Base-by-base conservation (phyloP, 1,140 invertebrate genomes). In the Arctopsyche grandis region DNA sequence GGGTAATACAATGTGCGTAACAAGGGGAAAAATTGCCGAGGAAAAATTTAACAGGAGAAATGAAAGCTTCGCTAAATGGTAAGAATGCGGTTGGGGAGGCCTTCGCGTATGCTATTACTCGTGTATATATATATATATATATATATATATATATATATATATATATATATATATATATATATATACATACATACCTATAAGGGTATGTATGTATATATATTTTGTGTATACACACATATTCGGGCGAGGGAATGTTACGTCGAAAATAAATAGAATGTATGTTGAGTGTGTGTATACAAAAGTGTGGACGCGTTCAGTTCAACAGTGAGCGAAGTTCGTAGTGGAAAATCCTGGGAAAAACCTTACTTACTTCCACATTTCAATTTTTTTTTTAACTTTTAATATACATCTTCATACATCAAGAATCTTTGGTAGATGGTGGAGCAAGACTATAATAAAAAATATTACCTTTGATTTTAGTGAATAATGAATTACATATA, bases 11-110 rank as follows among this genome's bases (percentile, higher is more conserved):
- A 56, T 56, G 71, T 74, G 74, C 74, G 69, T 76, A 71, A 80
- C 81, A 73, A 80, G 81, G 81, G 80, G 81, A 79, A 82, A 82
- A 82, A 79, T 81, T 78, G 60, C 29, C 56, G 52, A 79, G 80
- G 75, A 79, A 82, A 82, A 82, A 82, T 77, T 82, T 82, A 75
- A 82, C 78, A 80, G 56, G 78, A 76, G 78, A 80, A 79, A 82
- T 80, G 79, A 82, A 80, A 82, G 81, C 81, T 75, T 82, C 75
- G 81, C 75, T 80, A 82, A 82, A 80, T 66, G 78, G 75, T 78
- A 78, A 82, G 81, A 82, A 82, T 82, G 81, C 52, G 79, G 66
- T 58, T 26, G 56, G 69, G 48, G 48, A 52, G 48, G 48, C 48
- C 29, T 12, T 12, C 48, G 48, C 48, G 10, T 52, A 52, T 52